Evolutionary conservation across 2,888 invertebrate species (phyloP).

Genomic region (Temnothorax unifasciatus): DNA sequence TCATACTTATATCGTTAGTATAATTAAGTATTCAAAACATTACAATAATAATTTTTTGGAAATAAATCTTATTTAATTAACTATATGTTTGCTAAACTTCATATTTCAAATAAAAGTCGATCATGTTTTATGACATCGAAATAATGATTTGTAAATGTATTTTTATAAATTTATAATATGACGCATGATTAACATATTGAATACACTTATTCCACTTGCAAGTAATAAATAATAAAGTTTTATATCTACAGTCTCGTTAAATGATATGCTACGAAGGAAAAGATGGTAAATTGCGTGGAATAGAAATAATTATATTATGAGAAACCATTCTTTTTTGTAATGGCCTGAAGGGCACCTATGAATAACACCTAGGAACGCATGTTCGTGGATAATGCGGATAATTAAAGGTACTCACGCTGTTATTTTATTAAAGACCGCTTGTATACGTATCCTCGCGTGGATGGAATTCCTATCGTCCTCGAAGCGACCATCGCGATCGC

Average conservation of each 20-base stretch:
- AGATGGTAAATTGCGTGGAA: neutral
- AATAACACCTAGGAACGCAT: slow-evolving; percentile 13
- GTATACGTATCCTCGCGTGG: slow-evolving; percentile 47
- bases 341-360: neutral
- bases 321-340: slow-evolving; percentile 13
- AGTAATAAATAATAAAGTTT: slow-evolving; percentile 15
- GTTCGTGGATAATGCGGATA: slow-evolving; percentile 19
- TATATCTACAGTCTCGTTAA: neutral
- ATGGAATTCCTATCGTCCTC: slow-evolving; percentile 71
- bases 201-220: neutral
- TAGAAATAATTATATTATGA: neutral
- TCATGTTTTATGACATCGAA: neutral
- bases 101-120: neutral
- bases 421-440: slow-evolving; percentile 81
- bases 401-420: slow-evolving; percentile 51
- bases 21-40: slow-evolving; percentile 13
- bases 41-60: neutral
- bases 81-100: neutral
- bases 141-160: neutral
- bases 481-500: slow-evolving; percentile 55
- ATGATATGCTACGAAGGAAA: neutral
- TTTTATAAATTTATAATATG: neutral
- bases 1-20: neutral
- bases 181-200: neutral
- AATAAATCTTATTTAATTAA: slow-evolving; percentile 1